Conservation (phyloP, 2,113 vertebrate genomes). For the Oryzias curvinotus region DNA sequence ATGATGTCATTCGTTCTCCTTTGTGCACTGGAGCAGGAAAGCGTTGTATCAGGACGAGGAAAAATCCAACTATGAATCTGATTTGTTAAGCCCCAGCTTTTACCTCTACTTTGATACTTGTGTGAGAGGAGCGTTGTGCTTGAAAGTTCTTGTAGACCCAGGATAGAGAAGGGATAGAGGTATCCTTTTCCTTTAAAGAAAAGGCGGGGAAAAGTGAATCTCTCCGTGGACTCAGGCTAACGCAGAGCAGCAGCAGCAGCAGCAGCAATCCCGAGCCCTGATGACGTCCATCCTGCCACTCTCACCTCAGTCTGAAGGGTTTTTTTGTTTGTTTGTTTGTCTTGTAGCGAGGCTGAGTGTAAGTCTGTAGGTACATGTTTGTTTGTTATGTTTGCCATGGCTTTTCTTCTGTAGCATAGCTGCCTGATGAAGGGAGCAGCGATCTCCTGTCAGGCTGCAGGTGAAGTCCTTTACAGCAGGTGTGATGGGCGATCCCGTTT, state of each 20-base stretch:
- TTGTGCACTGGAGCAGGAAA: conserved; percentile 40
- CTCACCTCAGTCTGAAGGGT: conserved; percentile 18
- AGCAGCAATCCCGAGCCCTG: not conserved
- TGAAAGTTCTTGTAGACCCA: conserved; percentile 50
- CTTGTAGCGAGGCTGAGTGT: conserved; percentile 25
- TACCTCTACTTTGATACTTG: conserved; percentile 47
- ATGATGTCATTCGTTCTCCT: conserved; percentile 66
- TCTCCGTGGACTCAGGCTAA: conserved; percentile 42
- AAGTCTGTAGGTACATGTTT: conserved; percentile 39
- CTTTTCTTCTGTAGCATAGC: conserved; percentile 47
- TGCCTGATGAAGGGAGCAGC: conserved; percentile 46
- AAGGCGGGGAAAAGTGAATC: conserved; percentile 39
- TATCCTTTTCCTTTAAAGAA: conserved; percentile 28
- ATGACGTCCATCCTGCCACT: conserved; percentile 22
- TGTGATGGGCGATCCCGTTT: conserved; percentile 13
- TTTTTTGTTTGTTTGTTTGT: not conserved
- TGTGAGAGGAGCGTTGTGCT: conserved; percentile 30
- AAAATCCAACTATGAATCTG: conserved; percentile 51
- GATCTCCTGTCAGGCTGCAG: conserved; percentile 52
- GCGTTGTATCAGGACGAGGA: conserved; percentile 51
- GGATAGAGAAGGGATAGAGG: conserved; percentile 45
- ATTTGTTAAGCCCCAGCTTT: conserved; percentile 60
- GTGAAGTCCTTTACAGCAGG: conserved; percentile 32
- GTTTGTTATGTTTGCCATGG: conserved; percentile 10
- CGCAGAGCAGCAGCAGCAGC: conserved; percentile 22